These are phyloP conservation scores for Eupithecia tripunctaria DNA, from an alignment of 2,888 invertebrate genomes.

Conservation along the genomic window DNA sequence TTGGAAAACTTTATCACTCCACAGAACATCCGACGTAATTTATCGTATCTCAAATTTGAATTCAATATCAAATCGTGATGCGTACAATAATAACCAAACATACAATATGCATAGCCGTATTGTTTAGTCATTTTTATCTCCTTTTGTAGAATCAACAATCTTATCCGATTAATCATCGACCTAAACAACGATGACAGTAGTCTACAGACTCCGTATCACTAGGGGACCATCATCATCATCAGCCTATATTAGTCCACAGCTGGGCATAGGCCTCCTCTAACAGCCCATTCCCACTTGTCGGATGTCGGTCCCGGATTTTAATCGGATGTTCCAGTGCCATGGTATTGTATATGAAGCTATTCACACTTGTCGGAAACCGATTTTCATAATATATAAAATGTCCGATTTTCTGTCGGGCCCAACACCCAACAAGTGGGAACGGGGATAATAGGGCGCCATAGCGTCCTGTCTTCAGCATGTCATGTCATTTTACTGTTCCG, in stretches of 20 bases:
- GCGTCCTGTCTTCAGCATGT: neutral
- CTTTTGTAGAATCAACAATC: slow-evolving; percentile 23
- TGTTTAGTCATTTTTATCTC: slow-evolving; percentile 14
- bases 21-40: neutral
- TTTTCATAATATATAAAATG: too few species aligned
- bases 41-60: neutral
- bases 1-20: neutral
- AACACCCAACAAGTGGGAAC: too few species aligned
- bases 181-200: neutral
- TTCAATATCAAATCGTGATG: neutral
- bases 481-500: too few species aligned
- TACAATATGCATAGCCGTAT: neutral
- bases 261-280: neutral
- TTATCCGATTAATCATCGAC: slow-evolving; percentile 27
- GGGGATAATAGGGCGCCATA: too few species aligned
- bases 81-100: neutral
- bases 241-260: neutral
- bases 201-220: neutral
- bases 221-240: neutral
- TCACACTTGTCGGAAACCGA: too few species aligned
- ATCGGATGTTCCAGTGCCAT: too few species aligned
- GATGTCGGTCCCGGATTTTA: too few species aligned
- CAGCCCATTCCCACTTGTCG: too few species aligned
- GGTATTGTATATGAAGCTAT: too few species aligned
- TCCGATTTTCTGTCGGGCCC: too few species aligned